Conservation (phyloP, 2,888 invertebrate species). For the Herminia tarsipennalis region DNA sequence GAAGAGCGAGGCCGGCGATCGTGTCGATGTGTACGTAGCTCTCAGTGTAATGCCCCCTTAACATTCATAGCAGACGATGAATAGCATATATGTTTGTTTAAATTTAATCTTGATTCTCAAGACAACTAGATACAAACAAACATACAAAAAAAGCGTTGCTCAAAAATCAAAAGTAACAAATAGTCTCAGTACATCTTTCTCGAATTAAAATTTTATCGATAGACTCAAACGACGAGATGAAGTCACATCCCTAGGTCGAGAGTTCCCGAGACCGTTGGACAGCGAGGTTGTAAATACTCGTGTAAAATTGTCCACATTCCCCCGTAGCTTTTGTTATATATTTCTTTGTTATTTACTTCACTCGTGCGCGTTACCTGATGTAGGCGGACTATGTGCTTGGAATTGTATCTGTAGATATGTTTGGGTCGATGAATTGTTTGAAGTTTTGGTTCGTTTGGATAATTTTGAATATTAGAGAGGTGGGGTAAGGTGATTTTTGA, state of each 20-base stretch:
- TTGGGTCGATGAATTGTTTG: neutral
- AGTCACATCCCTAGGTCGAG: slow-evolving; percentile 58
- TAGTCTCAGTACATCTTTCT: no score
- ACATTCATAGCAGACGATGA: no score
- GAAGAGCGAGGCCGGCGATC: no score
- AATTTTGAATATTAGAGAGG: neutral
- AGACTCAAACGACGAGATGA: slow-evolving; percentile 4
- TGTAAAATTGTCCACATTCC: slow-evolving; percentile 86
- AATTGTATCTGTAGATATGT: slow-evolving; percentile 8
- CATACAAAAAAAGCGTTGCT: no score
- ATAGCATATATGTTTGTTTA: no score
- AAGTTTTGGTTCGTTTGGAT: neutral
- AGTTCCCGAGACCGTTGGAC: slow-evolving; percentile 84
- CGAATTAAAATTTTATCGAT: slow-evolving; percentile 12
- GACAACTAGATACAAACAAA: no score
- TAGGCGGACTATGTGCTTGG: slow-evolving; percentile 34
- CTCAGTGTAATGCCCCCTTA: no score
- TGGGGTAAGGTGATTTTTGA: no score
- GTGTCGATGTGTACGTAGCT: no score
- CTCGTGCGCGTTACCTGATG: slow-evolving; percentile 48
- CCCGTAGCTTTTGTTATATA: slow-evolving; percentile 80
- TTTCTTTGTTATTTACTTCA: slow-evolving; percentile 83
- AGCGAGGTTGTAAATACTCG: slow-evolving; percentile 85
- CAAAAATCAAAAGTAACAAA: no score
- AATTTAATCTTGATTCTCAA: no score